Conservation (phyloP, 2,888 invertebrate genomes). For the Liposcelis brunnea region DNA sequence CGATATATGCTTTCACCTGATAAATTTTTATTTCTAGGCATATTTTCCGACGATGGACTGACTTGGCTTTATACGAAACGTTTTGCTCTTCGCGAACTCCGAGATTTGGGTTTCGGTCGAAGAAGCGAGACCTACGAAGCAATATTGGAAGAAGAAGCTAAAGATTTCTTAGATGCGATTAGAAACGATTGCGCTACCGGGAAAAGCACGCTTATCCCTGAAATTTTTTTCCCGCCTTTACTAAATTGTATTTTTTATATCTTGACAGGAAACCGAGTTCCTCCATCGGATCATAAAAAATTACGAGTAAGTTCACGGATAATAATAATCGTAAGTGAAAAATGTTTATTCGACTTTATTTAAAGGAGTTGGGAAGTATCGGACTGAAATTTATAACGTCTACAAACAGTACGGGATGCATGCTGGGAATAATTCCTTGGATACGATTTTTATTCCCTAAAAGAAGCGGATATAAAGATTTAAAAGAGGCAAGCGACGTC, state of each 20-base stretch:
- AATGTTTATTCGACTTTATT: no score
- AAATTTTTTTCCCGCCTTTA: not conserved
- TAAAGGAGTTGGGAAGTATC: not conserved
- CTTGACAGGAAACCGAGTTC: not conserved
- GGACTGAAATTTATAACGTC: conserved; percentile 36
- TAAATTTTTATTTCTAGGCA: conserved; percentile 28
- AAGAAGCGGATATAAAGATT: conserved; percentile 33
- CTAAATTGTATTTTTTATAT: not conserved
- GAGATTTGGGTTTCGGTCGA: conserved; percentile 52
- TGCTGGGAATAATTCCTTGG: conserved; percentile 40
- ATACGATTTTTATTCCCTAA: conserved; percentile 39
- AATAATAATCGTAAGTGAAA: no score
- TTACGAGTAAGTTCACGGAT: no score
- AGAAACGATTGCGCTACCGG: conserved; percentile 19
- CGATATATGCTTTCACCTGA: no score
- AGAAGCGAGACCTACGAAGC: conserved; percentile 36
- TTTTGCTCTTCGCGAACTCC: conserved; percentile 42
- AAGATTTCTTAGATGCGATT: conserved; percentile 29
- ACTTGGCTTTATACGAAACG: conserved; percentile 48
- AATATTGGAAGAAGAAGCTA: conserved; percentile 29
- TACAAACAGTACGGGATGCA: conserved; percentile 40
- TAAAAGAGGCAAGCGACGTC: conserved; percentile 30
- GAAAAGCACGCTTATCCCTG: not conserved
- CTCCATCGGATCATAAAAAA: not conserved
- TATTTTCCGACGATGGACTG: conserved; percentile 45